These are phyloP conservation scores for Halictus ligatus DNA, from an alignment of 2,888 invertebrate species.

Conservation along the genomic window DNA sequence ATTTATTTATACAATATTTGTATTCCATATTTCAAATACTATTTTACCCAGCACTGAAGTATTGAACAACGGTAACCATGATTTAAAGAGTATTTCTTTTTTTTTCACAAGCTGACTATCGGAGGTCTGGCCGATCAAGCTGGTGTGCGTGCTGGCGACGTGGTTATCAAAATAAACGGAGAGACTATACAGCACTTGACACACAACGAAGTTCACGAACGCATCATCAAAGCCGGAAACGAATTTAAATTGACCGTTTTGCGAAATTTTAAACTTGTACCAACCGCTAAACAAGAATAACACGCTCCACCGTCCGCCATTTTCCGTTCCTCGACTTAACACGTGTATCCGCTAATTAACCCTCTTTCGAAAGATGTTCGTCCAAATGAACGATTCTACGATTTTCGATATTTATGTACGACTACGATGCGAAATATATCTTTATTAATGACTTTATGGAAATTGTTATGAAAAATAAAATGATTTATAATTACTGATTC, in stretches of 20 bases:
- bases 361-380: background rate
- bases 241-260: constrained; percentile 63
- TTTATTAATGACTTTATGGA: background rate
- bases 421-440: background rate
- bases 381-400: constrained; percentile 3
- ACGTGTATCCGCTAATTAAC: background rate
- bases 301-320: background rate
- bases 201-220: constrained; percentile 64
- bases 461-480: background rate
- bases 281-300: constrained; percentile 26
- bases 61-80: background rate
- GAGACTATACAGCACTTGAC: constrained; percentile 63
- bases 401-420: background rate
- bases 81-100: background rate
- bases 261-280: constrained; percentile 54
- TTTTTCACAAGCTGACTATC: constrained; percentile 63
- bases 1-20: background rate
- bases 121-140: constrained; percentile 67
- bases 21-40: background rate
- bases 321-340: background rate
- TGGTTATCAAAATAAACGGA: constrained; percentile 67
- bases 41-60: background rate
- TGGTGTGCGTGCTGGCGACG: constrained; percentile 70
- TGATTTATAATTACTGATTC: background rate
- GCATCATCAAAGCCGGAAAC: constrained; percentile 61